phyloP scores from a whole-genome alignment of 2,888 invertebrate species.

The Eueremaeus valkanovi region DNA sequence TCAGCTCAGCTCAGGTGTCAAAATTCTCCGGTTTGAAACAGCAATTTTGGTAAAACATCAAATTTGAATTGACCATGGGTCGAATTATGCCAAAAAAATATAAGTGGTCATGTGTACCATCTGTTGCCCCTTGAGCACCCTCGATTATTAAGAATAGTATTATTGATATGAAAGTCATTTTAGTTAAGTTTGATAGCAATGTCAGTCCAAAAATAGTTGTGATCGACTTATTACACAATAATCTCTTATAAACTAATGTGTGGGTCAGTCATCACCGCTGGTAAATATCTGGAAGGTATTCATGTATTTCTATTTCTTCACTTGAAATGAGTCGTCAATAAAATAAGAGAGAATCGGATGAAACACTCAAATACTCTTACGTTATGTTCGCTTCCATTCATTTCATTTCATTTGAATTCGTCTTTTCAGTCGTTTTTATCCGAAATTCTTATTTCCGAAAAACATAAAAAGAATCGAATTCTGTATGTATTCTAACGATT shows the following conservation, averaged over 20 bases:
- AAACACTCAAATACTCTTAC: not conserved
- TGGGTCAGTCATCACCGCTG: too few species aligned
- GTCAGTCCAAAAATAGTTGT: constrained; percentile 5
- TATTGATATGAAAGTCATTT: constrained; percentile 17
- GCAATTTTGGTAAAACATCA: not conserved
- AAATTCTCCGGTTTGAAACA: too few species aligned
- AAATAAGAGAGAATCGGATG: not conserved
- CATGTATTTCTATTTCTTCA: not conserved
- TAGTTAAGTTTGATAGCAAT: constrained; percentile 14
- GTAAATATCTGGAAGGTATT: too few species aligned
- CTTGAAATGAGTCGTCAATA: not conserved
- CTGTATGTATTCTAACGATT: not conserved
- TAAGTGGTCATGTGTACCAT: not conserved
- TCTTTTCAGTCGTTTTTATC: not conserved
- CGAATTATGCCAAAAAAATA: not conserved
- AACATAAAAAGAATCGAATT: not conserved
- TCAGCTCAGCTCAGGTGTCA: too few species aligned
- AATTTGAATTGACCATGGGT: not conserved
- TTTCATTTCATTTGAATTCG: too few species aligned
- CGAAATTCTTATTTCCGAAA: not conserved
- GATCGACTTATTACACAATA: not conserved
- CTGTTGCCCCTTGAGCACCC: not conserved
- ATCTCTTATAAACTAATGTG: too few species aligned
- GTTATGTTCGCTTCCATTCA: not conserved
- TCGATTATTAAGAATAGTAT: too few species aligned